Evolutionary conservation across 2,888 invertebrate species (phyloP).

Genomic region (Pheosia gnoma): DNA sequence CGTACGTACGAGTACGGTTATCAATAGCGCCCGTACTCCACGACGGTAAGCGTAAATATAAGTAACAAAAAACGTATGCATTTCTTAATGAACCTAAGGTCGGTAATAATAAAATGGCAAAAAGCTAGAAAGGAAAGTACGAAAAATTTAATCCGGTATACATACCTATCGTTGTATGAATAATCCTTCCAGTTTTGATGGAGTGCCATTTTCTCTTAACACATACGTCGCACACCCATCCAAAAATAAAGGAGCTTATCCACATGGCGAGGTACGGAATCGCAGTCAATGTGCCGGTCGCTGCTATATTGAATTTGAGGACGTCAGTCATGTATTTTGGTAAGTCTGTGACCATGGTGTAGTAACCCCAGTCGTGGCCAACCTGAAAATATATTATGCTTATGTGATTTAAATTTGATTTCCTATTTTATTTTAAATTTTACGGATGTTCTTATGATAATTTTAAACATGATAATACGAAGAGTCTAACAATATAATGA

Average conservation of each 20-base stretch:
- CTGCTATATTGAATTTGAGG: conserved; percentile 86
- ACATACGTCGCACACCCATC: conserved; percentile 88
- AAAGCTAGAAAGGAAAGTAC: no score
- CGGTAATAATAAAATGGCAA: no score
- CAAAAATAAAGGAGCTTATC: conserved; percentile 86
- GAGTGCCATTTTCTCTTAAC: conserved; percentile 85
- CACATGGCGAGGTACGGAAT: conserved; percentile 88
- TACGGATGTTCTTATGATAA: no score
- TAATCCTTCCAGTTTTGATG: conserved; percentile 85
- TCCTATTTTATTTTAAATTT: not conserved
- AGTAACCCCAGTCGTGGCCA: conserved; percentile 87
- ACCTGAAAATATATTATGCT: conserved; percentile 50
- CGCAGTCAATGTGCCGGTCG: conserved; percentile 86
- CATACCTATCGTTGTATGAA: conserved; percentile 87
- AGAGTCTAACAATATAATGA: no score
- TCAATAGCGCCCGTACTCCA: no score
- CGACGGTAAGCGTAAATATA: no score
- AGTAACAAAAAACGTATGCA: no score
- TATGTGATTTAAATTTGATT: not conserved
- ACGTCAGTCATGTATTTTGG: conserved; percentile 89
- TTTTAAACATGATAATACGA: no score
- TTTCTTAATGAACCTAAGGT: no score
- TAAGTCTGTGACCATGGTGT: conserved; percentile 88
- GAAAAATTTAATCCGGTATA: not conserved
- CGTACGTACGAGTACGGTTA: no score